These are phyloP conservation scores for Drosophila formosana DNA, from an alignment of 2,888 invertebrate species.

Conservation along the genomic window DNA sequence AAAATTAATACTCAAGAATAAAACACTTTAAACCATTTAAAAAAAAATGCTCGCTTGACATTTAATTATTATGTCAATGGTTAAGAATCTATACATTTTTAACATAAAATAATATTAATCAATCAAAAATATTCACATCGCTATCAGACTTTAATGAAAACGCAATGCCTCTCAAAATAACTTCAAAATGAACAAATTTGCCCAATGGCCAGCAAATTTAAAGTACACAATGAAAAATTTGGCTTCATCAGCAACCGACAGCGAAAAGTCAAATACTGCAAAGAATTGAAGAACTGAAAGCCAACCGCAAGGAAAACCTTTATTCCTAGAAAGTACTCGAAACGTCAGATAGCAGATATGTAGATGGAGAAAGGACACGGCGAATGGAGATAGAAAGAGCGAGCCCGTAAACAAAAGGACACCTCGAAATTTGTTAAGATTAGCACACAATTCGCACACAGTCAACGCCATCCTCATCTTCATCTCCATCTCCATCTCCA, in stretches of 20 bases:
- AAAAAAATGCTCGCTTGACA: no score
- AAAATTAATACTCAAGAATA: no score
- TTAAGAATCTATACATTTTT: no score
- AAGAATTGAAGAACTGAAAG: background rate
- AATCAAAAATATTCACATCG: no score
- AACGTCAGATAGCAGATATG: background rate
- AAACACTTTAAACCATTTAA: no score
- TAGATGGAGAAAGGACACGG: background rate
- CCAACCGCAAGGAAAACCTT: conserved; percentile 9
- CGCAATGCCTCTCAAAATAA: background rate
- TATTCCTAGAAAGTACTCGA: conserved; percentile 9
- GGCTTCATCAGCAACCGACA: background rate
- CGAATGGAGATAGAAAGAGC: background rate
- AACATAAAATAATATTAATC: no score
- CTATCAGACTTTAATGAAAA: background rate
- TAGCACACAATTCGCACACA: conserved; percentile 80
- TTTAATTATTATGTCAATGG: no score
- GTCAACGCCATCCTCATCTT: conserved; percentile 53
- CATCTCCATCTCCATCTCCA: background rate
- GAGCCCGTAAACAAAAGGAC: conserved; percentile 67
- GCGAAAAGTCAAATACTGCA: background rate
- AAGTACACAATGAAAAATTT: background rate
- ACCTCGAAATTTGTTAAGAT: conserved; percentile 78
- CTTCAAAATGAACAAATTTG: background rate
- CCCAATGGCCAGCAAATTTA: background rate